Percentiles rank a stretch among this genome's conserved stretches.
Evolutionary conservation across 2,888 invertebrate genomes (phyloP).

Genomic region (Dexiosoma caninum): DNA sequence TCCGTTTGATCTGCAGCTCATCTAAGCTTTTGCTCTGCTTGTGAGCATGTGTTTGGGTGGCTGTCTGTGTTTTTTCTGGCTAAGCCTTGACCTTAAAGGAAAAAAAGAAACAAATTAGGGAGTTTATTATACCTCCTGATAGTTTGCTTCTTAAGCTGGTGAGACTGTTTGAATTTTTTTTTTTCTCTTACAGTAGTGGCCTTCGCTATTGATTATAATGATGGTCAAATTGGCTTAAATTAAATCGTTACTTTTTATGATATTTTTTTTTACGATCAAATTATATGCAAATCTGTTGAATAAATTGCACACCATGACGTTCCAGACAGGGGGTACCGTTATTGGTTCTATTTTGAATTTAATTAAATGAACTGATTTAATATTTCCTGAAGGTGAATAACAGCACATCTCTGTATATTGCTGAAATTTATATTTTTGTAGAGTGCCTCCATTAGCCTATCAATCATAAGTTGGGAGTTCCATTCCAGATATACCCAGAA

Average conservation of each 20-base stretch:
- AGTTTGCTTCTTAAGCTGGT: not conserved
- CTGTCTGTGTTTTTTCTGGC: not conserved
- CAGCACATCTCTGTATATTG: no score
- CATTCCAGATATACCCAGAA: no score
- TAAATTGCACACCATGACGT: not conserved
- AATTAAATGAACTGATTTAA: not conserved
- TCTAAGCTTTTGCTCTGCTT: constrained; percentile 25
- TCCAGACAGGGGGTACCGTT: not conserved
- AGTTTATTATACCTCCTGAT: constrained; percentile 20
- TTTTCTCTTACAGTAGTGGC: constrained; percentile 21
- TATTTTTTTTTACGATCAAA: not conserved
- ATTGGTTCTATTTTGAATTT: not conserved
- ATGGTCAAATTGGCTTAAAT: constrained; percentile 54
- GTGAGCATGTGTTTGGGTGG: not conserved
- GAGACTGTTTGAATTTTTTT: not conserved
- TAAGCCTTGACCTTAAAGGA: constrained; percentile 52
- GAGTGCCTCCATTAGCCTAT: no score
- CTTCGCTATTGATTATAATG: constrained; percentile 52
- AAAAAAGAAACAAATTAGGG: no score
- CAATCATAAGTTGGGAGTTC: no score
- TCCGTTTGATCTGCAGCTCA: constrained; percentile 39
- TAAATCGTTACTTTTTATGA: not conserved
- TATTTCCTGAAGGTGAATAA: not conserved
- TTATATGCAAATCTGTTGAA: constrained; percentile 25
- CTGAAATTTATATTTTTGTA: no score